These are phyloP conservation scores for Glossophaga mutica DNA, from an alignment of 2,797 vertebrate genomes.

Conservation along the genomic window DNA sequence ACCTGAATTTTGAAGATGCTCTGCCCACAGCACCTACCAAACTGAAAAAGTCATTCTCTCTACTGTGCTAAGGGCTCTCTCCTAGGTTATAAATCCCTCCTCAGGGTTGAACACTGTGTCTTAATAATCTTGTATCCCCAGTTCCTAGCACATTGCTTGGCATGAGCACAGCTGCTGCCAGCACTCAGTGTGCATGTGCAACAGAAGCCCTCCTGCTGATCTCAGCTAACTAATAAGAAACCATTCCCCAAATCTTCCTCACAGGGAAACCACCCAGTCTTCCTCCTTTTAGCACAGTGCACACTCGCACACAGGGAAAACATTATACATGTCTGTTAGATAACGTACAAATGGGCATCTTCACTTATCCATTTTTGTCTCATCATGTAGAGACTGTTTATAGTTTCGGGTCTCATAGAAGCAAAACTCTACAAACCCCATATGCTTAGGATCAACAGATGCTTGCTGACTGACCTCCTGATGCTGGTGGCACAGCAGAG, in stretches of 20 bases:
- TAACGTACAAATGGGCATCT: neutral
- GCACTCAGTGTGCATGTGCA: too few relatives aligned
- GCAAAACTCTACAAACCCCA: neutral
- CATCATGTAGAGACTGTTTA: neutral
- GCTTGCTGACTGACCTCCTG: neutral
- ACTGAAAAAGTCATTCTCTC: neutral
- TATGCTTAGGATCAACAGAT: neutral
- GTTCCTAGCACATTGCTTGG: neutral
- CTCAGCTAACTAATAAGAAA: neutral
- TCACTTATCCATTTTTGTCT: neutral
- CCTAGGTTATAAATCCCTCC: neutral
- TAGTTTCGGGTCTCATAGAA: neutral
- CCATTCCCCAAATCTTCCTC: neutral
- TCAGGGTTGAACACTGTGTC: neutral
- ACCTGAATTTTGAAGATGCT: neutral
- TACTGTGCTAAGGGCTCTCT: neutral
- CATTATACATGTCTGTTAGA: neutral
- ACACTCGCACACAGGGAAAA: neutral
- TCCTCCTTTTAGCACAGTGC: neutral
- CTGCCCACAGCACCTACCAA: neutral
- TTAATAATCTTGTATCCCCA: neutral
- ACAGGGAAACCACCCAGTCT: neutral
- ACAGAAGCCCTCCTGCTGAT: neutral
- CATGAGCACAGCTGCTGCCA: neutral
- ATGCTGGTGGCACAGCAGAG: neutral